Conservation (phyloP, 2,797 vertebrate species). For the Pogoniulus pusillus region DNA sequence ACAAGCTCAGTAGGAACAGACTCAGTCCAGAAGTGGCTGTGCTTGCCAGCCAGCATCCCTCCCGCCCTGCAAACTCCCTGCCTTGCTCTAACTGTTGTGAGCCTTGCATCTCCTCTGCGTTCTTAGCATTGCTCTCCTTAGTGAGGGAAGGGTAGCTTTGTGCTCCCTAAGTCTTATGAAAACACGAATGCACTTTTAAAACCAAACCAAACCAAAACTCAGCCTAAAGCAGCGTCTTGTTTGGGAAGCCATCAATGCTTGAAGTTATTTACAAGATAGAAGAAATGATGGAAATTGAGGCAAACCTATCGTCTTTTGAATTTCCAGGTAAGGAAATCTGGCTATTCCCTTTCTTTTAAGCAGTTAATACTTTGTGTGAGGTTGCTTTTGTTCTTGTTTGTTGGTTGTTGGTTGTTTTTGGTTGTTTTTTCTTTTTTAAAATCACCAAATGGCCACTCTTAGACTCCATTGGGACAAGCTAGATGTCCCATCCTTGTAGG, state of each 20-base stretch:
- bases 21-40: background rate
- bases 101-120: constrained; percentile 41
- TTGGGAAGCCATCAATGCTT: constrained; percentile 67
- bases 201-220: constrained; percentile 56
- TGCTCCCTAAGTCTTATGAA: constrained; percentile 43
- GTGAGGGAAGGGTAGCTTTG: constrained; percentile 22
- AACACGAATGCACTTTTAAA: constrained; percentile 53
- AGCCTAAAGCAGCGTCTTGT: constrained; percentile 58
- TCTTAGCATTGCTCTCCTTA: constrained; percentile 24
- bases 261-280: constrained; percentile 68
- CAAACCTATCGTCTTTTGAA: constrained; percentile 67
- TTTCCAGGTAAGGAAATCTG: constrained; percentile 65
- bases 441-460: background rate
- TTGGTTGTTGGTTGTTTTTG: too few relatives aligned
- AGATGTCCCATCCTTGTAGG: background rate
- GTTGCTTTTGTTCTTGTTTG: background rate
- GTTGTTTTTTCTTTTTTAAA: background rate
- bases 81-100: constrained; percentile 25
- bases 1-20: background rate
- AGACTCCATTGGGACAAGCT: background rate
- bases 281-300: constrained; percentile 73
- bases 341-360: constrained; percentile 67
- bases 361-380: constrained; percentile 21
- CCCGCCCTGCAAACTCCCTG: background rate
- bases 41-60: background rate